Evolutionary conservation across 2,113 vertebrate genomes (phyloP).

Genomic region (Calidris pugnax): DNA sequence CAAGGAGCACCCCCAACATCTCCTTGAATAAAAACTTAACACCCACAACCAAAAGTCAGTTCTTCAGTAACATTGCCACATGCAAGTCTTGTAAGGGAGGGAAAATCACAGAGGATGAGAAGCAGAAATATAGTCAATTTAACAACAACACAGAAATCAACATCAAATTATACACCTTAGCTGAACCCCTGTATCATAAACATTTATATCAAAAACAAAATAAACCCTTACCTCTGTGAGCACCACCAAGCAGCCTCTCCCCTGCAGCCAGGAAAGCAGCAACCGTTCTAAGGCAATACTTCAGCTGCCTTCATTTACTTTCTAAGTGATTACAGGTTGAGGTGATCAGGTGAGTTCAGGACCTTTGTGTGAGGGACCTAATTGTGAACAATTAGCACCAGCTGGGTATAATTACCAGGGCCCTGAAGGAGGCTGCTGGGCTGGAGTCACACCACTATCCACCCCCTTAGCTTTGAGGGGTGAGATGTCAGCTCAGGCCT

Average conservation of each 20-base stretch:
- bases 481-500: no score
- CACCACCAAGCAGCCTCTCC: not conserved
- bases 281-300: accelerated
- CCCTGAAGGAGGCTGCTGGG: no score
- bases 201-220: not conserved
- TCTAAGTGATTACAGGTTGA: accelerated
- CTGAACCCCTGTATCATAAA: accelerated
- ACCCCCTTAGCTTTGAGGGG: not conserved
- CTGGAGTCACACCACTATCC: accelerated
- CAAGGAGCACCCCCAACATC: accelerated
- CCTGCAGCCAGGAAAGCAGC: accelerated
- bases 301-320: not conserved
- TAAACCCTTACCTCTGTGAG: accelerated
- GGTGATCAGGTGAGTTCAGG: not conserved
- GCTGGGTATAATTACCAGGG: not conserved
- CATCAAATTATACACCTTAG: accelerated
- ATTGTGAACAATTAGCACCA: not conserved
- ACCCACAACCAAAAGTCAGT: not conserved
- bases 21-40: not conserved
- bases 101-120: accelerated
- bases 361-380: accelerated
- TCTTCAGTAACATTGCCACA: accelerated
- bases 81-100: accelerated
- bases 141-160: accelerated
- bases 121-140: accelerated